Evolutionary conservation across 2,113 vertebrate genomes (phyloP).

Genomic region (Siniperca knerii): DNA sequence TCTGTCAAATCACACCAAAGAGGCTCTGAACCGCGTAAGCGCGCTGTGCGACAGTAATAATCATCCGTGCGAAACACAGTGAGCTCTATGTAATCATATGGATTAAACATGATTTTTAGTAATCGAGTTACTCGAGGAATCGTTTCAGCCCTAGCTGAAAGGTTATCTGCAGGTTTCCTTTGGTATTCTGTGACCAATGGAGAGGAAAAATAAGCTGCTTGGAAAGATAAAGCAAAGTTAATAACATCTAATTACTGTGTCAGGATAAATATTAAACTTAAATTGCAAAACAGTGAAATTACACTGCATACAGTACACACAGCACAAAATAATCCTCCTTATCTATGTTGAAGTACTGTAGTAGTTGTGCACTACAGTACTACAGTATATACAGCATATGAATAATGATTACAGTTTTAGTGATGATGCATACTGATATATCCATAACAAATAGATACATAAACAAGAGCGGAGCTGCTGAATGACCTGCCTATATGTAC

Average conservation of each 20-base stretch:
- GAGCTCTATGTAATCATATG: too few species aligned
- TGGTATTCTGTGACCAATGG: constrained; percentile 26
- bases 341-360: neutral
- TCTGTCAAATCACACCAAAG: too few species aligned
- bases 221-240: constrained; percentile 12
- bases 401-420: neutral
- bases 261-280: constrained; percentile 24
- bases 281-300: constrained; percentile 4
- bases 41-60: too few species aligned
- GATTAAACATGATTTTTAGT: too few species aligned
- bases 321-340: constrained; percentile 4
- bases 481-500: neutral
- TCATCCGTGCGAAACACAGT: too few species aligned
- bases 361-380: neutral
- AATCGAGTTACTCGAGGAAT: too few species aligned
- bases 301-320: constrained; percentile 30
- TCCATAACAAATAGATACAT: constrained; percentile 21
- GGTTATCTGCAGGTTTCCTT: constrained; percentile 30
- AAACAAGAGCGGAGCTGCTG: constrained; percentile 27
- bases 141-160: neutral
- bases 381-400: neutral
- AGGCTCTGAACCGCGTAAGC: too few species aligned
- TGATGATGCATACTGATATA: neutral
- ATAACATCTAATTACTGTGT: neutral
- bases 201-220: neutral